These are phyloP conservation scores for Varanus komodoensis DNA, from an alignment of 2,113 vertebrate genomes.

Conservation along the genomic window DNA sequence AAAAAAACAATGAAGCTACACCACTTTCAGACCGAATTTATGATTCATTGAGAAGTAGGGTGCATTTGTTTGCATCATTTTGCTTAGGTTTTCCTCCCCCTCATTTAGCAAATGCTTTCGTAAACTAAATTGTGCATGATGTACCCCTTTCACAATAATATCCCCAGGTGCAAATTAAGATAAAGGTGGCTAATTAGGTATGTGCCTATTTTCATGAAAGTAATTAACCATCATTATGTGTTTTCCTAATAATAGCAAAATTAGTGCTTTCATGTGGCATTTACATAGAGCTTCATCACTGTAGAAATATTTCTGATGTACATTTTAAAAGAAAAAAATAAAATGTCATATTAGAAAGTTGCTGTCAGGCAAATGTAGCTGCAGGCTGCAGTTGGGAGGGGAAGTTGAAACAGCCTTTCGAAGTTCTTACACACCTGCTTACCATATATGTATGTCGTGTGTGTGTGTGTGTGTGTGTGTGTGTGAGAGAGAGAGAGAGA, in stretches of 20 bases:
- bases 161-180: slow-evolving; percentile 67
- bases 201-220: slow-evolving; percentile 65
- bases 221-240: slow-evolving; percentile 64
- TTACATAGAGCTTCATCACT: slow-evolving; percentile 59
- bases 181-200: slow-evolving; percentile 69
- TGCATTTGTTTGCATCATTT: slow-evolving; percentile 20
- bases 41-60: slow-evolving; percentile 50
- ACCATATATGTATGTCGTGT: background rate
- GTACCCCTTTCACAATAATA: slow-evolving; percentile 53
- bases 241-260: slow-evolving; percentile 54
- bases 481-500: too few relatives aligned
- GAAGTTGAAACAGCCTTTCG: background rate
- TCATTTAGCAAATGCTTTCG: slow-evolving; percentile 45
- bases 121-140: slow-evolving; percentile 44
- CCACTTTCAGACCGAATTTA: slow-evolving; percentile 46
- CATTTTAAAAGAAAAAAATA: slow-evolving; percentile 62
- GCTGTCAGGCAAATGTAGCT: background rate
- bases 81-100: background rate
- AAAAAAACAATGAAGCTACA: slow-evolving; percentile 33
- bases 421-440: too few relatives aligned
- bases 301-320: slow-evolving; percentile 52
- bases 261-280: slow-evolving; percentile 65
- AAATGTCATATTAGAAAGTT: slow-evolving; percentile 60
- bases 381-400: background rate
- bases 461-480: too few relatives aligned